A percentile compares a stretch with the other conserved stretches of the same genome.
These are phyloP conservation scores for Amazona vittata DNA, from an alignment of 2,113 vertebrate genomes.

Conservation along the genomic window DNA sequence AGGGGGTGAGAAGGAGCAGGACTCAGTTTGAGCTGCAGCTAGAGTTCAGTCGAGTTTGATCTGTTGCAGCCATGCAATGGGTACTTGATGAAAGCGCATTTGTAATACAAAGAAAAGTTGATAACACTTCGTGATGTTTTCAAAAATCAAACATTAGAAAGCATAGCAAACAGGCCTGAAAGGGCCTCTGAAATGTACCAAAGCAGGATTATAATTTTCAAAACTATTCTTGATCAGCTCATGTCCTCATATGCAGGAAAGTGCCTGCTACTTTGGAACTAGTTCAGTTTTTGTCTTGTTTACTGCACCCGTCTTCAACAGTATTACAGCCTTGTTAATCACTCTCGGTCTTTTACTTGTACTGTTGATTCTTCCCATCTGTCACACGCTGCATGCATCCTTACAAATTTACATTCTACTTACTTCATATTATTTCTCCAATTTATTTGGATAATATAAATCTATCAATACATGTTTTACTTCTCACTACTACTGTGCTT, in stretches of 20 bases:
- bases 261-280: neutral
- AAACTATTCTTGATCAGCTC: neutral
- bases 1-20: neutral
- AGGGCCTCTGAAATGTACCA: neutral
- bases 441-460: neutral
- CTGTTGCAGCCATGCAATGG: too few relatives aligned
- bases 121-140: neutral
- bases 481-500: neutral
- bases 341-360: neutral
- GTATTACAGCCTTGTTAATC: neutral
- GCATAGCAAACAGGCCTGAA: neutral
- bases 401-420: neutral
- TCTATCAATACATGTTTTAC: neutral
- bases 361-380: neutral
- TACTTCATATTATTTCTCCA: neutral
- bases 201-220: neutral
- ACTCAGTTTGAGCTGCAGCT: neutral
- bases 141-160: neutral
- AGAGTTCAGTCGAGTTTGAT: neutral
- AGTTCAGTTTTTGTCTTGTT: neutral
- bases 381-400: neutral
- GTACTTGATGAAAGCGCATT: neutral
- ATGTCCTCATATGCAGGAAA: neutral
- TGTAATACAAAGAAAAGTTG: neutral
- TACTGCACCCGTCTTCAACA: neutral